Base-by-base conservation (phyloP, 2,113 vertebrate genomes). In the Pygoscelis adeliae region DNA sequence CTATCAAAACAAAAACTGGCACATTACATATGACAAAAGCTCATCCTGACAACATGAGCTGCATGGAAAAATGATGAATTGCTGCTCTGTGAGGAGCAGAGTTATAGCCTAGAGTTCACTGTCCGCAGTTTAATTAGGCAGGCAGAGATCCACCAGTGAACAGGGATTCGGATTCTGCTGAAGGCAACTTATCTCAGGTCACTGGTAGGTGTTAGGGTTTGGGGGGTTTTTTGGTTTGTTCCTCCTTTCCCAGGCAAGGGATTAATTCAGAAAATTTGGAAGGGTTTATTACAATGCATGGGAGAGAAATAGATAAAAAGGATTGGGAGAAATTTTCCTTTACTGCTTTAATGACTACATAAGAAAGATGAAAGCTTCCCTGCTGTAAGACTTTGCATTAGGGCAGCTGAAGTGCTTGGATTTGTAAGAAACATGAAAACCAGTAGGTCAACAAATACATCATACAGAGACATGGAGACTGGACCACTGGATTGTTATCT, bases 1-100 rank as follows among this genome's bases (percentile, higher is more conserved):
- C 85, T 83, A 69, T 79, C 62, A 67, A 96, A 96, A 93, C 70
- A 94, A 73, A 95, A 91, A 13, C 70, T 93, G 93, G 36, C 69
- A 53, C 55, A 70, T 84, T 46, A 32, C 73, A 82, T 89, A 89
- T 65, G 89, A 76, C 40, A 79, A 87, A 96, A 83, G 55, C 84
- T 91, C 85, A 53, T 93, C 66, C 62, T 91, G 58, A 58, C 72
- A 95, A 42, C 40, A 27, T 0, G 3, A 83, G 50, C 49, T 72
- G 21, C 65, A 19, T 76, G 65, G 87, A 40, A 87, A 89, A 79
- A 61, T 89, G 89, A 76, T 86, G 27, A 85, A 89, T 83, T 87
- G 16, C 44, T 90, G 58, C 63, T 80, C 42, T 72, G 52, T 36
- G 66, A 87, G 77, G 56, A 79, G 22, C 80, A 76, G 66, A 83